Evolutionary conservation across 2,888 invertebrate genomes (phyloP), one percentile per base, ranked within the genome.

Genomic region (Troglohyphantes excavatus): DNA sequence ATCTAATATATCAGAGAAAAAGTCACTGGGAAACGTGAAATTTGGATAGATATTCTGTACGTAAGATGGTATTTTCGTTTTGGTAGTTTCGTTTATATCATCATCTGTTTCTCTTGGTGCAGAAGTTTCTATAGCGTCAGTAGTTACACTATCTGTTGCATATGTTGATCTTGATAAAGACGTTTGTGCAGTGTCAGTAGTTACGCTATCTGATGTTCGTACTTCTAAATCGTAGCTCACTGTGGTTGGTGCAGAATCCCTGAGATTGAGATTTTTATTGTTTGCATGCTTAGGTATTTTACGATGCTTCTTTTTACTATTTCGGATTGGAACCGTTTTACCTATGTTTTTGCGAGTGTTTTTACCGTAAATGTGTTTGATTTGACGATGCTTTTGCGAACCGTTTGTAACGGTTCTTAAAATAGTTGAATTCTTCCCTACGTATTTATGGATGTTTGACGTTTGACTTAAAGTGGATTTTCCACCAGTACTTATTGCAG

Each of bases 1-100:
- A 9, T 21, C 39, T 17, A 78, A 2, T 21, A 78, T 21, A 29
- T 82, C 82, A 9, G 27, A 13, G 11, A 82, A 72, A n/a, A 82
- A 82, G 13, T 59, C 61, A 2, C 6, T 6, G 2, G 79, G 79
- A 46, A 46, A 79, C 0, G 23, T 6, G 27, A 67, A 46, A 13
- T 46, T 27, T 0, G 79, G 68, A 79, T 46, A 79, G 29, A 27
- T 29, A 29, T 68, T 79, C 17, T 46, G 68, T 6, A 68, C 27
- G 19, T 27, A 9, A 17, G 46, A 19, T 9, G 67, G 68, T 29
- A 33, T n/a, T 33, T 5, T 19, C 7, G 29, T n/a, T n/a, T 68
- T 68, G 6, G 2, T 9, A n/a, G 6, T 19, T n/a, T 9, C 29
- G n/a, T 53, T n/a, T n/a, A n/a, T n/a, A 53, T n/a, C 53, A n/a